Conservation (phyloP, 2,113 vertebrate genomes). For the Sinocyclocheilus maitianheensis region DNA sequence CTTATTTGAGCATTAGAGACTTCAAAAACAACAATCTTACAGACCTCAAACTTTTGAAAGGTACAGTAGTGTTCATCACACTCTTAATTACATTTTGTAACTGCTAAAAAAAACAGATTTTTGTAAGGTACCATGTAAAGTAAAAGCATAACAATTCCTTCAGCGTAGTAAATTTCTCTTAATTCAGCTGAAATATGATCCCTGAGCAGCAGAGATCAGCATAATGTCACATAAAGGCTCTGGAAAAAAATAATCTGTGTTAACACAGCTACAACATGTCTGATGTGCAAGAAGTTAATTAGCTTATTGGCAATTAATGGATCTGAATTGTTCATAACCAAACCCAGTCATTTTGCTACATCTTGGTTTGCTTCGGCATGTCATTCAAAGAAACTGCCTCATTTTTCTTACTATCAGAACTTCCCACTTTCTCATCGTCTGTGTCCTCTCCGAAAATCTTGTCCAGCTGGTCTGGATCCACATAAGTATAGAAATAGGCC, state of each 20-base stretch:
- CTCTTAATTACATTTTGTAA: background rate
- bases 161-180: background rate
- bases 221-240: background rate
- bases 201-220: slow-evolving; percentile 21
- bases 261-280: background rate
- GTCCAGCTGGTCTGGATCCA: slow-evolving; percentile 76
- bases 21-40: background rate
- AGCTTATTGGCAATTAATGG: slow-evolving; percentile 21
- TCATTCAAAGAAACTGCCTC: slow-evolving; percentile 31
- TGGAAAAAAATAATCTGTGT: background rate
- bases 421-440: slow-evolving; percentile 43
- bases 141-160: background rate
- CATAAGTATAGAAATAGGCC: slow-evolving; percentile 88
- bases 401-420: slow-evolving; percentile 41
- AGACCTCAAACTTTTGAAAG: background rate
- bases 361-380: slow-evolving; percentile 71
- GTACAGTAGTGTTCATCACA: background rate
- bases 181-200: slow-evolving; percentile 4
- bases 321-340: background rate
- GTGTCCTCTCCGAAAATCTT: slow-evolving; percentile 65
- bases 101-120: background rate
- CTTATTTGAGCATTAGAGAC: background rate
- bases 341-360: slow-evolving; percentile 68
- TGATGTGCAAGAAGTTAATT: background rate
- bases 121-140: background rate